Conservation (phyloP, 1,140 invertebrate species). For the Cotesia glomerata region DNA sequence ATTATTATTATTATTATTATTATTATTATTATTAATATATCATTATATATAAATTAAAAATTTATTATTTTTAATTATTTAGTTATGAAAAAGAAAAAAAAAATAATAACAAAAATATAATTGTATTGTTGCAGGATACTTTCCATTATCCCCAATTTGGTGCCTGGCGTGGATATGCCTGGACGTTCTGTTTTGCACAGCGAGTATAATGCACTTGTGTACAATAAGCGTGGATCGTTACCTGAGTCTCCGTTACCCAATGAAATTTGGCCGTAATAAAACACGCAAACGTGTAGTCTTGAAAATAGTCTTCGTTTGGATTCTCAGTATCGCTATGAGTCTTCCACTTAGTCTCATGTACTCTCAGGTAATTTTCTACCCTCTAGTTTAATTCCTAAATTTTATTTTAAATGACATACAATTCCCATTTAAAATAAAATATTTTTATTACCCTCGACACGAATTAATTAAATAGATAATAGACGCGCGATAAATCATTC, state of each 20-base stretch:
- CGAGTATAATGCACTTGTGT: slow-evolving; percentile 94
- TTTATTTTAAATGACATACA: not conserved
- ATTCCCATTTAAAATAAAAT: not conserved
- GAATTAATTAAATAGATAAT: not conserved
- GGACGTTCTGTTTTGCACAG: slow-evolving; percentile 94
- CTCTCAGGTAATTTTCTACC: slow-evolving; percentile 70
- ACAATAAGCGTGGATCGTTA: slow-evolving; percentile 94
- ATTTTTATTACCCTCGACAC: not conserved
- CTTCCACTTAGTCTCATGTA: slow-evolving; percentile 87
- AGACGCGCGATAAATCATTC: too few relatives aligned
- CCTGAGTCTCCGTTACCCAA: slow-evolving; percentile 83
- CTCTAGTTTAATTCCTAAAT: not conserved
- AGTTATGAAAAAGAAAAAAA: not conserved
- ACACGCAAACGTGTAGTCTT: slow-evolving; percentile 83
- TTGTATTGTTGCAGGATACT: slow-evolving; percentile 74
- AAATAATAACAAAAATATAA: not conserved
- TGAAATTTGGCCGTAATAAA: slow-evolving; percentile 90
- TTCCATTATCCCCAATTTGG: slow-evolving; percentile 80
- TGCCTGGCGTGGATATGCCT: slow-evolving; percentile 87
- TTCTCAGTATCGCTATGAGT: slow-evolving; percentile 87
- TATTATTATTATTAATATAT: too few relatives aligned
- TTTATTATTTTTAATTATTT: too few relatives aligned
- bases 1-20: too few relatives aligned
- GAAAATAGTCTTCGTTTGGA: slow-evolving; percentile 91
- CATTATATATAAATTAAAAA: too few relatives aligned